Evolutionary conservation across 1,140 invertebrate genomes (phyloP).

Genomic region (Drosophila hydei): DNA sequence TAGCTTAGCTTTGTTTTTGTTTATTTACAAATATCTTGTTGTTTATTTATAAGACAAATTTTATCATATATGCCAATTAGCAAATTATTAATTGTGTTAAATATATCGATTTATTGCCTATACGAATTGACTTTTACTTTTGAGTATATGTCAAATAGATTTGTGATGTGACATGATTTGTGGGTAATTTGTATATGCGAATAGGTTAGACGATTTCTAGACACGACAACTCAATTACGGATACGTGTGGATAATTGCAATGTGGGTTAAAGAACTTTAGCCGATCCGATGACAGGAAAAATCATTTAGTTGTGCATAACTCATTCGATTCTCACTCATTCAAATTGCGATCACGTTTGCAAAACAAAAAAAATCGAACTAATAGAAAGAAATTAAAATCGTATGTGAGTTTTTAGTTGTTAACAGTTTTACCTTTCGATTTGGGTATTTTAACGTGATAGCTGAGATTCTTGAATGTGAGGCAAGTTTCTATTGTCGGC

Average conservation of each 20-base stretch:
- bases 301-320: constrained; percentile 1
- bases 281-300: constrained; percentile 5
- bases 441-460: constrained; percentile 27
- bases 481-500: constrained; percentile 7
- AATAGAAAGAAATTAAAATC: constrained; percentile 5
- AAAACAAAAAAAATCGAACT: background rate
- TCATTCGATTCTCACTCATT: background rate
- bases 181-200: background rate
- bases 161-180: constrained; percentile 20
- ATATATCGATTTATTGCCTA: background rate
- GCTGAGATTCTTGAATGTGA: constrained; percentile 40
- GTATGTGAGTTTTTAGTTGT: constrained; percentile 9
- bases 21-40: constrained; percentile 10
- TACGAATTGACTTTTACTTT: constrained; percentile 36
- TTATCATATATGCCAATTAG: constrained; percentile 4
- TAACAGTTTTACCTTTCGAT: constrained; percentile 47
- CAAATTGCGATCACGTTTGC: constrained; percentile 8
- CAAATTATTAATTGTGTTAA: constrained; percentile 6
- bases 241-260: constrained; percentile 48
- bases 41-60: constrained; percentile 8
- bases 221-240: constrained; percentile 28
- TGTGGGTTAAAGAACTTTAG: constrained; percentile 15
- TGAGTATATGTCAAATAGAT: background rate
- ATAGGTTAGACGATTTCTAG: constrained; percentile 4
- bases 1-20: too few relatives aligned